Conservation (phyloP, 1,140 invertebrate genomes). For the Oryctes rhinoceros region DNA sequence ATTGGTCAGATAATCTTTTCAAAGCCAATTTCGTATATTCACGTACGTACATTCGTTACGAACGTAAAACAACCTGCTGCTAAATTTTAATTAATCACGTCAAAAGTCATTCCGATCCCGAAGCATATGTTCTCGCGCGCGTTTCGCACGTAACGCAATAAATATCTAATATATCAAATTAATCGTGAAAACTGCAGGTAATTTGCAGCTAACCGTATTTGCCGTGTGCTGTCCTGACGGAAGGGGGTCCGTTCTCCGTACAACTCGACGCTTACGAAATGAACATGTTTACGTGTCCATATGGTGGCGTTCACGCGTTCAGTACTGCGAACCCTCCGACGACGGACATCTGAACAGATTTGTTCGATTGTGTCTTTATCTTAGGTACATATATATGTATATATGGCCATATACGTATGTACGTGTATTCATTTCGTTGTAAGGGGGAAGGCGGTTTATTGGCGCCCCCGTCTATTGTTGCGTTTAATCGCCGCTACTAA, state of each 20-base stretch:
- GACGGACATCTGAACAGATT: slow-evolving; percentile 9
- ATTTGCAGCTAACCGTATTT: slow-evolving; percentile 9
- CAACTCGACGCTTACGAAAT: neutral
- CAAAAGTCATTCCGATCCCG: neutral
- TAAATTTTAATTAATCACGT: slow-evolving; percentile 12
- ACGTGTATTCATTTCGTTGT: neutral
- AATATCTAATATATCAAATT: slow-evolving; percentile 20
- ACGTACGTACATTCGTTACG: no score
- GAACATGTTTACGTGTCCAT: slow-evolving; percentile 14
- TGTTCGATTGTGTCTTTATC: slow-evolving; percentile 18
- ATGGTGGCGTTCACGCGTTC: neutral
- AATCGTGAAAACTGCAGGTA: neutral
- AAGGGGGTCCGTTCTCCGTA: no score
- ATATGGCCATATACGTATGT: neutral
- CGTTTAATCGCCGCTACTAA: slow-evolving; percentile 1
- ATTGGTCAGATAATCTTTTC: no score
- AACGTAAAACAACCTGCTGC: neutral
- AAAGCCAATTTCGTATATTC: no score
- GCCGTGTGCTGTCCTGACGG: neutral
- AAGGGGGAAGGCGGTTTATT: slow-evolving; percentile 19
- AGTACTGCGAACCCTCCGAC: neutral
- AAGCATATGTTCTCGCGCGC: neutral
- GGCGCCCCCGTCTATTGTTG: slow-evolving; percentile 7
- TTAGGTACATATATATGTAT: neutral
- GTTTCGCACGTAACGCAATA: neutral